Evolutionary conservation across 53 echinoderm and acorn worm genomes (phyloP), one percentile per base, ranked within the genome.

Genomic region (Temnopleurus reevesii): DNA sequence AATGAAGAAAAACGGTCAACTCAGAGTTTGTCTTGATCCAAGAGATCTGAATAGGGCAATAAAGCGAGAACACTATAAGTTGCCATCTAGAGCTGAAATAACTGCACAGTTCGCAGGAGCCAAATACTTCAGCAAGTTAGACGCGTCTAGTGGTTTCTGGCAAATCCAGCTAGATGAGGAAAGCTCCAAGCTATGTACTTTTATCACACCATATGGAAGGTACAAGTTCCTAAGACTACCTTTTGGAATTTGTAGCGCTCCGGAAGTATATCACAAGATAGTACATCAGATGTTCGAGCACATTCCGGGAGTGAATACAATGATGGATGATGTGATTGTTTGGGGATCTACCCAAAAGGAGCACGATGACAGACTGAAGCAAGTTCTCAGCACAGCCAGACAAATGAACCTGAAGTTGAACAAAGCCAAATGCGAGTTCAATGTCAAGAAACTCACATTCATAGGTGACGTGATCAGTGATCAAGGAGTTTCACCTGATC

Each of bases 231-330:
- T 87, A 47, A 82, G 94, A 90, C 46, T 91, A 55, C 83, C 92
- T 60, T 94, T 94, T 28, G 90, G 90, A 21, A 54, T 94, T 18
- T 79, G 77, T 44, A 91, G 86, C 23, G 88, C 91, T 10, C 89
- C 94, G 43, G 94, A 94, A 34, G 92, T 90, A 15, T 94, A 61
- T 65, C 89, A 94, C n/a, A 92, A 81, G 47, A 57, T 63, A 81
- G 86, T 88, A 34, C 33, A 89, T 29, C 35, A 90, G 55, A 3
- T 94, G 15, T 88, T 77, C 41, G 77, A 18, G 41, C 43, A 77
- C 77, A 77, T 77, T 38, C 77, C 59, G 13, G 30, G 84, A 26
- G 84, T 84, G 5, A 55, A 83, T 55, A 83, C 83, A 51, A 47
- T 53, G n/a, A 83, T 89, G 77, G 93, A 93, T 47, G 93, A 93